phyloP scores from a whole-genome alignment of 2,888 invertebrate species.

The Cosmorhoe ocellata region DNA sequence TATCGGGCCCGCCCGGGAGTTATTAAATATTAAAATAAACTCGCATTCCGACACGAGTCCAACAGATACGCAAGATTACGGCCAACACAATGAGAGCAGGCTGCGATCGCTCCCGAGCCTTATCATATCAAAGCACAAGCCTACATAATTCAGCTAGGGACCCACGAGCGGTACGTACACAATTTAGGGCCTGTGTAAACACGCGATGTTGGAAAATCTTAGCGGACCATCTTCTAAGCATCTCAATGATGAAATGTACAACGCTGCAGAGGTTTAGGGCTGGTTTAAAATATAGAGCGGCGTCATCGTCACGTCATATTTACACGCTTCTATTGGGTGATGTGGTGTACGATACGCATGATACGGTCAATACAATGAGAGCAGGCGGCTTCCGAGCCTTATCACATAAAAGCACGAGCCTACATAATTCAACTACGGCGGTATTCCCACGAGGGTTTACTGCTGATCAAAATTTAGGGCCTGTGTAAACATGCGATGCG shows the following conservation, averaged over 20 bases:
- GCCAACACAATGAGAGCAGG: constrained; percentile 76
- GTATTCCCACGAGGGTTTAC: constrained; percentile 14
- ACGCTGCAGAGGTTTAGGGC: neutral
- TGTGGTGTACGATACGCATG: neutral
- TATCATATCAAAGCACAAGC: constrained; percentile 75
- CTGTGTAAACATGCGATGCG: constrained; percentile 39
- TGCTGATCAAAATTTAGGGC: constrained; percentile 18
- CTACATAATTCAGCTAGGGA: constrained; percentile 67
- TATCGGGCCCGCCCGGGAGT: constrained; percentile 74
- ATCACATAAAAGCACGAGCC: constrained; percentile 13
- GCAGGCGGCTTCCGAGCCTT: constrained; percentile 6
- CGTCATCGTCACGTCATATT: neutral
- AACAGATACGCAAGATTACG: constrained; percentile 77
- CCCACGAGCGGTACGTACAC: constrained; percentile 44
- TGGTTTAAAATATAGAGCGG: neutral
- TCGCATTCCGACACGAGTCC: constrained; percentile 79
- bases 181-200: constrained; percentile 57
- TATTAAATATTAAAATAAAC: constrained; percentile 83
- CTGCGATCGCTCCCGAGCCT: constrained; percentile 68
- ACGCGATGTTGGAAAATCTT: constrained; percentile 39
- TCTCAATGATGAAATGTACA: constrained; percentile 4
- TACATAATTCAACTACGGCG: constrained; percentile 16
- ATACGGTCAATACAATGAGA: constrained; percentile 7
- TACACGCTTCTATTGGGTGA: neutral
- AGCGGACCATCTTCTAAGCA: constrained; percentile 7